Conservation (phyloP, 2,113 vertebrate species). For the Bubo bubo region DNA sequence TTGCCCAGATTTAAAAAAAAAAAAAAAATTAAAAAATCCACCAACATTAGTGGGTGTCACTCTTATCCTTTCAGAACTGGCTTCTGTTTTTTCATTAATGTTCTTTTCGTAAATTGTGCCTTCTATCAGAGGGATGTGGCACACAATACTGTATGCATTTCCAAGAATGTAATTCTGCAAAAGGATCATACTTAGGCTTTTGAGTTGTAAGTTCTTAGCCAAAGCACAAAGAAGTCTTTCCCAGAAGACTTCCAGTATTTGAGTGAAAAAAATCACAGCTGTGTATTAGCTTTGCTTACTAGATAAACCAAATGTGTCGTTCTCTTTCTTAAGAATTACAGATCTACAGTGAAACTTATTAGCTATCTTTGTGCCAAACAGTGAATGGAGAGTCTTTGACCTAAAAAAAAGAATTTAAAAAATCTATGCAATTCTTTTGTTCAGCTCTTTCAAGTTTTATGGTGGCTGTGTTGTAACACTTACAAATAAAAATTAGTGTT, state of each 20-base stretch:
- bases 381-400: background rate
- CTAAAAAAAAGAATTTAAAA: background rate
- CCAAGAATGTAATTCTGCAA: slow-evolving; percentile 21
- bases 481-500: slow-evolving; percentile 64
- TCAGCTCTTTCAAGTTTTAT: background rate
- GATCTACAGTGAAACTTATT: background rate
- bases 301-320: slow-evolving; percentile 22
- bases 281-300: background rate
- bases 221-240: slow-evolving; percentile 17
- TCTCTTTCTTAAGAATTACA: background rate
- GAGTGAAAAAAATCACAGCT: background rate
- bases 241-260: background rate
- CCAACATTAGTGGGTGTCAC: background rate
- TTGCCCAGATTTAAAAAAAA: background rate
- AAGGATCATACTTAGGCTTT: background rate
- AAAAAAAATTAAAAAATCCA: background rate
- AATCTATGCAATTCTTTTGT: slow-evolving; percentile 40
- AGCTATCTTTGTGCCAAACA: background rate
- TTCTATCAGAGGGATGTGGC: background rate
- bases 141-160: background rate
- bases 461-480: slow-evolving; percentile 34
- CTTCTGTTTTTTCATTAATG: background rate
- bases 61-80: background rate
- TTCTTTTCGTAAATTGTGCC: background rate
- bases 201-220: background rate